Percentiles rank a stretch among this genome's conserved stretches.
Conservation (phyloP, 2,888 invertebrate genomes). For the Melanargia galathea region DNA sequence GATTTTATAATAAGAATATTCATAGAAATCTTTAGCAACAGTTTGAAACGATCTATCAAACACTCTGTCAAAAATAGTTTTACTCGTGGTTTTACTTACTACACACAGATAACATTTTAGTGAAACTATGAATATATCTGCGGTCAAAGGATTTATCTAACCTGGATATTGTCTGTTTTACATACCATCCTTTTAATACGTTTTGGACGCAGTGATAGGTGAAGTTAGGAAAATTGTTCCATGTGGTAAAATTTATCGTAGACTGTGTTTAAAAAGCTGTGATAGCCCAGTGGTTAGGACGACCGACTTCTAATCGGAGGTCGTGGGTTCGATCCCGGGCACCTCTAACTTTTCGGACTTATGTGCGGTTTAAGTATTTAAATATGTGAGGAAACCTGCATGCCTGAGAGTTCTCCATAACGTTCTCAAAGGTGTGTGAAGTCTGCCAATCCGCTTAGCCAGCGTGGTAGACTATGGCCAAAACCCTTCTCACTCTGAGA, state of each 20-base stretch:
- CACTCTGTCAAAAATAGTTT: neutral
- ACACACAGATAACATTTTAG: slow-evolving; percentile 15
- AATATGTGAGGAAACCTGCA: too few relatives aligned
- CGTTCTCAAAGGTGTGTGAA: too few relatives aligned
- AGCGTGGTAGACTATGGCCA: too few relatives aligned
- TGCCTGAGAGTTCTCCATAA: too few relatives aligned
- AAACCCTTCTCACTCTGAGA: too few relatives aligned
- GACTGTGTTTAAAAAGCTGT: neutral
- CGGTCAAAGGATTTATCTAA: slow-evolving; percentile 28
- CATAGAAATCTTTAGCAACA: neutral
- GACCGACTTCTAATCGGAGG: too few relatives aligned
- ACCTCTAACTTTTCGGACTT: too few relatives aligned
- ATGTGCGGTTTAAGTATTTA: too few relatives aligned
- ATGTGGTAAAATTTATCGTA: neutral
- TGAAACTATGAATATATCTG: slow-evolving; percentile 30
- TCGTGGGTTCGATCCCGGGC: too few relatives aligned
- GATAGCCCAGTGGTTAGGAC: too few relatives aligned
- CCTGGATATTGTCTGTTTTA: slow-evolving; percentile 23
- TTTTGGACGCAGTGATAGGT: slow-evolving; percentile 7
- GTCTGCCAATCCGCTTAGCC: too few relatives aligned
- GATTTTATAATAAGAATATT: neutral
- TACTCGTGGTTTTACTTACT: too few relatives aligned
- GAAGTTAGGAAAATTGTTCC: neutral
- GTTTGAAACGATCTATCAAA: neutral
- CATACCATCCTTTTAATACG: slow-evolving; percentile 18